Base-by-base conservation (phyloP, 2,888 invertebrate species). In the Augiades crinisus region DNA sequence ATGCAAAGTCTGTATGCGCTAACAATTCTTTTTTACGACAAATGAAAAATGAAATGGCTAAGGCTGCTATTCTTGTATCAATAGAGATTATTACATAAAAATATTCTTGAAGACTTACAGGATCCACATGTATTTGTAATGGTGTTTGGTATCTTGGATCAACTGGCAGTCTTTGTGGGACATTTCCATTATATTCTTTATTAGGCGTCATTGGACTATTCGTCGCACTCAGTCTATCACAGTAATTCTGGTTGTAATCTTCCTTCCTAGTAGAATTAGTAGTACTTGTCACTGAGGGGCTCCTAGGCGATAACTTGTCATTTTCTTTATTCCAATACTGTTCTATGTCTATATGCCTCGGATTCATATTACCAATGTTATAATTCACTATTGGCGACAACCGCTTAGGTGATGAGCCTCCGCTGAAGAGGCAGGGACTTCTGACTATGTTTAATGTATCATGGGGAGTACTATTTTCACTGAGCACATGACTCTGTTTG, bases 41-140 rank as follows among this genome's bases (percentile, higher is more conserved):
- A n/a, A n/a, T n/a, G n/a, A n/a, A n/a, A n/a, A n/a, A n/a, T n/a
- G n/a, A n/a, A n/a, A n/a, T n/a, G n/a, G n/a, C n/a, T n/a, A n/a
- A n/a, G n/a, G n/a, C n/a, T n/a, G n/a, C n/a, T n/a, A n/a, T n/a
- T n/a, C n/a, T n/a, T 2, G 5, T 4, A 7, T n/a, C 2, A 24
- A 10, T 14, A 3, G 16, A 8, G 7, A 7, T n/a, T 1, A 19
- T 2, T 8, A 34, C 1, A n/a, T 16, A 19, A 43, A 12, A 13
- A 14, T 22, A 1, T n/a, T 7, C 13, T 34, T 33, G 13, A 2
- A 5, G 70, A 91, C 91, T 90, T 89, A 95, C 95, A 68, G 93
- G 92, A 81, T 94, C 94, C 55, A 95, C 92, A 67, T 94, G 92
- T 55, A 95, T 89, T 56, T 91, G 87, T 59, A 95, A 85, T 16